These are phyloP conservation scores for Phoenicopterus ruber DNA, from an alignment of 2,113 vertebrate genomes.

Conservation along the genomic window DNA sequence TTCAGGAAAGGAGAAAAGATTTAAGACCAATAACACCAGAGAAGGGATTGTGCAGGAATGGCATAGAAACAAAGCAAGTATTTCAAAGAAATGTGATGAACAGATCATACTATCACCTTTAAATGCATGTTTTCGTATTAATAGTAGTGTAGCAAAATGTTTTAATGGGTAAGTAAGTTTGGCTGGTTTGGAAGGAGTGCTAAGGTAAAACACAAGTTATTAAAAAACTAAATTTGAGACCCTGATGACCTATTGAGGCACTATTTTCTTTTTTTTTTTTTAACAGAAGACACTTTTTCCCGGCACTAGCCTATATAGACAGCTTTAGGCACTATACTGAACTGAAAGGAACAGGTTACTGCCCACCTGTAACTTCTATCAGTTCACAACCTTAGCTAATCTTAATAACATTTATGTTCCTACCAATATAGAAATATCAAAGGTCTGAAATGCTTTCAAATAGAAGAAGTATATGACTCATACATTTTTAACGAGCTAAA, in stretches of 20 bases:
- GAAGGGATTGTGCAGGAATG: background rate
- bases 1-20: background rate
- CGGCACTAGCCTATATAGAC: background rate
- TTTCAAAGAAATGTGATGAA: background rate
- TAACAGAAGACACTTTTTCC: background rate
- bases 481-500: slow-evolving; percentile 18
- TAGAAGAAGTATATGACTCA: background rate
- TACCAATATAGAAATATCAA: background rate
- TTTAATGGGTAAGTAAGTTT: background rate
- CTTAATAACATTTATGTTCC: background rate
- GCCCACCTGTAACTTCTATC: background rate
- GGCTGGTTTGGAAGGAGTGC: accelerated
- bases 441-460: slow-evolving; percentile 20
- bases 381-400: background rate
- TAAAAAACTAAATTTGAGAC: background rate
- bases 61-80: background rate
- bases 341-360: background rate
- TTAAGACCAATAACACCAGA: background rate
- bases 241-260: background rate
- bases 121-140: background rate
- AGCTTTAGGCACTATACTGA: background rate
- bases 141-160: background rate
- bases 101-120: background rate
- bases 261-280: background rate
- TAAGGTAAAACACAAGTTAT: background rate